phyloP scores from a whole-genome alignment of 2,888 invertebrate genomes.

The Cheilosia scutellata region DNA sequence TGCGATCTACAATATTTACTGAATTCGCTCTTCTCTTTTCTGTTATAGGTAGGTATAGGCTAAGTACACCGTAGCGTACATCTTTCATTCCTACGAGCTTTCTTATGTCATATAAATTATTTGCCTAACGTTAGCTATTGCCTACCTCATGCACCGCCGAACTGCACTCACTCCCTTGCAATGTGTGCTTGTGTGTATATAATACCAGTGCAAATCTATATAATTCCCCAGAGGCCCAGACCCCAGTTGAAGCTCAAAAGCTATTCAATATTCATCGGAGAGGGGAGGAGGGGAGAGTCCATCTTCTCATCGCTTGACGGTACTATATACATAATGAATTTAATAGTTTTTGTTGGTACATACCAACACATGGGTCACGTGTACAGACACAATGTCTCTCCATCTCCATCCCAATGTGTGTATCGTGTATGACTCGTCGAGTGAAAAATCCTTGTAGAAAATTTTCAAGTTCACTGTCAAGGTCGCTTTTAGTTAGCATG shows the following conservation, averaged over 20 bases:
- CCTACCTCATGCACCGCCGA: slow-evolving; percentile 22
- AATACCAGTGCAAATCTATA: background rate
- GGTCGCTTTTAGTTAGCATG: slow-evolving; percentile 89
- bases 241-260: slow-evolving; percentile 39
- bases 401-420: slow-evolving; percentile 26
- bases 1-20: background rate
- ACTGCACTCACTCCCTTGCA: slow-evolving; percentile 40
- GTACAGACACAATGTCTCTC: slow-evolving; percentile 72
- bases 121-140: background rate
- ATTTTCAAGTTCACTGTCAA: slow-evolving; percentile 93
- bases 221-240: slow-evolving; percentile 42
- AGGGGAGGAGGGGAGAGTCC: too few species aligned
- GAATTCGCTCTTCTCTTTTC: background rate
- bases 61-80: background rate
- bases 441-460: slow-evolving; percentile 81
- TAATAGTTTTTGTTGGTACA: slow-evolving; percentile 18
- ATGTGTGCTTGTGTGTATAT: background rate
- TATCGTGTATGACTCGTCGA: slow-evolving; percentile 68
- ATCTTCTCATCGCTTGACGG: background rate
- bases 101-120: background rate
- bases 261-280: background rate
- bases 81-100: too few species aligned
- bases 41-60: background rate
- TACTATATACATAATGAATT: background rate
- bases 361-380: slow-evolving; percentile 68